Evolutionary conservation across 1,140 invertebrate genomes (phyloP).

Genomic region (Drosophila punjabiensis): DNA sequence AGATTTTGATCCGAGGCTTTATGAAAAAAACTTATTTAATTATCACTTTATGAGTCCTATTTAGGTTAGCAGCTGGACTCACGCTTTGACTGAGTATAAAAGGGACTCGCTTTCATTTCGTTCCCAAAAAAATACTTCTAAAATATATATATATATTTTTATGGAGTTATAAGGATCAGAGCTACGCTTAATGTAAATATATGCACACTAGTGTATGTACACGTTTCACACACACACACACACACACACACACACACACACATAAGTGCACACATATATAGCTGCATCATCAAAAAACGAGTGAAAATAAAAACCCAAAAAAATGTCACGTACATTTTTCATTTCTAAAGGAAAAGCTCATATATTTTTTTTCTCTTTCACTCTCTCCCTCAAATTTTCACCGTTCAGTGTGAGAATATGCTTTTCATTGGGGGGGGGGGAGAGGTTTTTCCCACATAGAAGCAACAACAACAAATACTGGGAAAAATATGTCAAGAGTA

Average conservation of each 20-base stretch:
- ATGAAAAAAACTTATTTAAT: conserved; percentile 61
- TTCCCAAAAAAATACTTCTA: conserved; percentile 25
- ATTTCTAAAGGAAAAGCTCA: conserved; percentile 29
- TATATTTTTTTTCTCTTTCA: conserved; percentile 9
- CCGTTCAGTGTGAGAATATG: conserved; percentile 11
- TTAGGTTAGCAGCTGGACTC: conserved; percentile 52
- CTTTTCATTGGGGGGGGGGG: not conserved
- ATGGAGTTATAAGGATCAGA: conserved; percentile 1
- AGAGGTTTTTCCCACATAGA: not conserved
- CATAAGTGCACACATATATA: not conserved
- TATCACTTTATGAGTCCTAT: conserved; percentile 66
- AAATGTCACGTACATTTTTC: conserved; percentile 38
- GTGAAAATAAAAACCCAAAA: conserved; percentile 16
- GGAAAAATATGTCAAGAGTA: conserved; percentile 68
- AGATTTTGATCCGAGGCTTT: conserved; percentile 8
- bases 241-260: not conserved
- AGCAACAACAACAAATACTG: conserved; percentile 25
- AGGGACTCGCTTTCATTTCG: conserved; percentile 64
- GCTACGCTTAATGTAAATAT: conserved; percentile 16
- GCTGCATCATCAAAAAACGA: conserved; percentile 19
- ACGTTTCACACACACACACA: not conserved
- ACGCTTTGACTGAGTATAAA: conserved; percentile 54
- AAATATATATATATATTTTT: conserved; percentile 10
- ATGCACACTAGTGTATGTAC: conserved; percentile 4
- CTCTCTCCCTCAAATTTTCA: conserved; percentile 6